These are phyloP conservation scores for Venustoraphidia nigricollis DNA, from an alignment of 2,888 invertebrate species.

Conservation along the genomic window DNA sequence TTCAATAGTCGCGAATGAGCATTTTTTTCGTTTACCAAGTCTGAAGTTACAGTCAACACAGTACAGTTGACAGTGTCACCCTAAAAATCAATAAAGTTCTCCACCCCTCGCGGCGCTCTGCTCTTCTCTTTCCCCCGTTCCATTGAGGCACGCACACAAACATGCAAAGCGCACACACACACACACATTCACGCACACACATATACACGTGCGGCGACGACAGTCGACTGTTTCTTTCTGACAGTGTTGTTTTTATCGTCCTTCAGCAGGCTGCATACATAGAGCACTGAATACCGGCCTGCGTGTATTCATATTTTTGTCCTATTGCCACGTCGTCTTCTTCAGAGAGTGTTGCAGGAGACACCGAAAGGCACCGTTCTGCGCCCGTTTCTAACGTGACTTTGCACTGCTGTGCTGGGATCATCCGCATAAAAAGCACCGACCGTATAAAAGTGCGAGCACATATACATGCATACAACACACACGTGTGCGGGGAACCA, in stretches of 20 bases:
- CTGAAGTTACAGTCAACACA: conserved; percentile 32
- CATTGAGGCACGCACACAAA: conserved; percentile 18
- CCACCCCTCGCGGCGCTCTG: conserved; percentile 30
- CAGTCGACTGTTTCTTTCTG: too few relatives aligned
- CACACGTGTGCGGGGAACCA: neutral
- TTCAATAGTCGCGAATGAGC: conserved; percentile 21
- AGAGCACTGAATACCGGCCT: too few relatives aligned
- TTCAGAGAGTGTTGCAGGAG: too few relatives aligned
- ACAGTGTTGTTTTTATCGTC: too few relatives aligned
- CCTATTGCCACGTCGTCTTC: too few relatives aligned
- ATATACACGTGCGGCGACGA: neutral
- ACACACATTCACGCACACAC: conserved; percentile 2
- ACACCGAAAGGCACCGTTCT: too few relatives aligned
- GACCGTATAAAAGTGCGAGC: conserved; percentile 23
- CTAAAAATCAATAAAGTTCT: conserved; percentile 48
- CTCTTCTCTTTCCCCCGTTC: conserved; percentile 25
- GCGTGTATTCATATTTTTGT: too few relatives aligned
- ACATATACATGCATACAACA: neutral
- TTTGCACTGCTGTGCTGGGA: conserved; percentile 20
- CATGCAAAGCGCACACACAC: conserved; percentile 7
- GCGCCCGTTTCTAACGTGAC: conserved; percentile 18
- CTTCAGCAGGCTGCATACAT: too few relatives aligned
- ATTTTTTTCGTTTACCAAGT: conserved; percentile 32
- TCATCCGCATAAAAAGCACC: conserved; percentile 24
- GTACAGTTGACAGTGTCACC: conserved; percentile 45